phyloP scores from a whole-genome alignment of 2,113 vertebrate species.

The Eulacestoma nigropectus region DNA sequence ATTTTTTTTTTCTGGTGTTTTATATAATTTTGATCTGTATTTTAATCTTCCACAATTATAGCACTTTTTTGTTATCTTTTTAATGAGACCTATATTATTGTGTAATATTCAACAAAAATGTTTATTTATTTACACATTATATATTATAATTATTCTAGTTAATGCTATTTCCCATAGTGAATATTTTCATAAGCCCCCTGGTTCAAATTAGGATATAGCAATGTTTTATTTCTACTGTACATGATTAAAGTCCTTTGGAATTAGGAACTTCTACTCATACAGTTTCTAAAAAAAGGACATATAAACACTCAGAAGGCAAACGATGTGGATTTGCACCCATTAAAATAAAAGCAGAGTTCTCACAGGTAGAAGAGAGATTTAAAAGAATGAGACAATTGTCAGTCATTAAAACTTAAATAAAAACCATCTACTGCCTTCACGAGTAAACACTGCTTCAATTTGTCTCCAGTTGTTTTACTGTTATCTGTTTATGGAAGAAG shows the following conservation, averaged over 20 bases:
- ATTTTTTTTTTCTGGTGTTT: background rate
- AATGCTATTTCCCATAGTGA: background rate
- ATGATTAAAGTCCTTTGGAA: background rate
- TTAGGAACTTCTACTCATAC: background rate
- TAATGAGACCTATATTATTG: background rate
- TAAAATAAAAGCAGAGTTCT: background rate
- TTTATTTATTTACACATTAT: background rate
- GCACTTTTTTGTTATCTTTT: background rate
- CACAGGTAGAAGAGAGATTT: background rate
- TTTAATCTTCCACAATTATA: background rate
- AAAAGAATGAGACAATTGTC: background rate
- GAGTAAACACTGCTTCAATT: background rate
- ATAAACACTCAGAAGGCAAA: background rate
- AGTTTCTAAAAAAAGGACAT: background rate
- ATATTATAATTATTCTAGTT: background rate
- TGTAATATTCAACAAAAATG: background rate
- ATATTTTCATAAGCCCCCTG: background rate
- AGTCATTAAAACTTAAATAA: background rate
- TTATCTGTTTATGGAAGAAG: background rate
- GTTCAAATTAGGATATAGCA: background rate
- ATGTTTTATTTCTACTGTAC: background rate
- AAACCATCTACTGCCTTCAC: background rate
- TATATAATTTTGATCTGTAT: background rate
- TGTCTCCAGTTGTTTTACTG: background rate
- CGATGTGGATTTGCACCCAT: background rate